Conservation (phyloP, 2,113 vertebrate species). For the Etia nguti region DNA sequence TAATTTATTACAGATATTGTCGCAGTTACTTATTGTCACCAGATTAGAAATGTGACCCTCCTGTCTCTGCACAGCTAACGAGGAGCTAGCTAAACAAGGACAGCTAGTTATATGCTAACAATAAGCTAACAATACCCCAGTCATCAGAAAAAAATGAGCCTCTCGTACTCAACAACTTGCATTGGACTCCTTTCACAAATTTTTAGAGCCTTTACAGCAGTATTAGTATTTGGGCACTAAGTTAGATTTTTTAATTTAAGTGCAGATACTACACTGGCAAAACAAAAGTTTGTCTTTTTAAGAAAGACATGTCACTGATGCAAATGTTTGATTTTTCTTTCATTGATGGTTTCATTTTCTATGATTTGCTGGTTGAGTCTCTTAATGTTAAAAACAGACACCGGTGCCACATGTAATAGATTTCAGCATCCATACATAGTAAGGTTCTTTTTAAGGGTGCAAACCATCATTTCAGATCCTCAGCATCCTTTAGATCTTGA, state of each 20-base stretch:
- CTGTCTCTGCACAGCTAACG: background rate
- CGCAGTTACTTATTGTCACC: background rate
- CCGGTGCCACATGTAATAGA: background rate
- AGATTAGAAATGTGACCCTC: background rate
- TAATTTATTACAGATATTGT: background rate
- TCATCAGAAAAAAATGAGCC: background rate
- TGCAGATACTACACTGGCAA: background rate
- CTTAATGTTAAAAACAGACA: background rate
- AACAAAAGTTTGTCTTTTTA: background rate
- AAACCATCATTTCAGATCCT: background rate
- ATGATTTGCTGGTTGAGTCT: background rate
- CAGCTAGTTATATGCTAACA: background rate
- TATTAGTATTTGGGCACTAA: background rate
- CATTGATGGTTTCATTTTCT: background rate
- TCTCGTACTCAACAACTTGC: background rate
- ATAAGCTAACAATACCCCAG: background rate
- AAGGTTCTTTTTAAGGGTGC: background rate
- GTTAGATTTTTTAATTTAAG: background rate
- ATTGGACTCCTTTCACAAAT: background rate
- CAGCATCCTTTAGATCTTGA: background rate
- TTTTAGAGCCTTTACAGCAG: background rate
- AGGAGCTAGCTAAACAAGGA: background rate
- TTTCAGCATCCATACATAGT: background rate
- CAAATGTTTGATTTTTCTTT: background rate
- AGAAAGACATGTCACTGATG: background rate